Conservation (phyloP, 2,113 vertebrate species). For the Trogon surrucura region DNA sequence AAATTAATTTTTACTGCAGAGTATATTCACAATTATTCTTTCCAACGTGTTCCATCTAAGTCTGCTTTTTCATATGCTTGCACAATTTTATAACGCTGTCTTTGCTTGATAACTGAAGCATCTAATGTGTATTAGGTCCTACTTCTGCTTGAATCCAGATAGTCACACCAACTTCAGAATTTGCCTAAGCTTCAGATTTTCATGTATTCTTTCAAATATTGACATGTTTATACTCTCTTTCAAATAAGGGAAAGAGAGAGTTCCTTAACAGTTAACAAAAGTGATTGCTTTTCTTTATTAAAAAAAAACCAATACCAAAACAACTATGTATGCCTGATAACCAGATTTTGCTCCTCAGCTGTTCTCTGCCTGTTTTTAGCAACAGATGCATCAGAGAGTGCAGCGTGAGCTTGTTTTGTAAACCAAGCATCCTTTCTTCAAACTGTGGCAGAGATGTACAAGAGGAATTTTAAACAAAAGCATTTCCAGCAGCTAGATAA, state of each 20-base stretch:
- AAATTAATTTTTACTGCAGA: neutral
- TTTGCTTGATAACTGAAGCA: neutral
- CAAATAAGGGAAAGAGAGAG: neutral
- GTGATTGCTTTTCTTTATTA: neutral
- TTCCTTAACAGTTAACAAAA: neutral
- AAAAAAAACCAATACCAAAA: neutral
- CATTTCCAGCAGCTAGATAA: slow-evolving; percentile 72
- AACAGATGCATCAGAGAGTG: neutral
- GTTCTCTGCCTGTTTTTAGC: neutral
- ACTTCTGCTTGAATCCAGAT: neutral
- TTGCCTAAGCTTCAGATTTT: neutral
- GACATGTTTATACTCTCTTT: neutral
- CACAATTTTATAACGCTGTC: neutral
- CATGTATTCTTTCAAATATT: neutral
- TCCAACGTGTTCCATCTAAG: neutral
- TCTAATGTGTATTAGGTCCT: neutral
- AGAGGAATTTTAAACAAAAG: slow-evolving; percentile 70
- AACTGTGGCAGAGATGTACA: slow-evolving; percentile 46
- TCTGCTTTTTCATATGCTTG: neutral
- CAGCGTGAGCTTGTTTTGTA: slow-evolving; percentile 33
- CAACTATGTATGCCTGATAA: neutral
- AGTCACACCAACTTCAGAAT: neutral
- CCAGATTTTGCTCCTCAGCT: neutral
- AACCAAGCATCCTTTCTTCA: slow-evolving; percentile 48
- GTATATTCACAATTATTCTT: neutral